Conservation (phyloP, 2,797 vertebrate genomes). For the Arctocebus calabarensis region DNA sequence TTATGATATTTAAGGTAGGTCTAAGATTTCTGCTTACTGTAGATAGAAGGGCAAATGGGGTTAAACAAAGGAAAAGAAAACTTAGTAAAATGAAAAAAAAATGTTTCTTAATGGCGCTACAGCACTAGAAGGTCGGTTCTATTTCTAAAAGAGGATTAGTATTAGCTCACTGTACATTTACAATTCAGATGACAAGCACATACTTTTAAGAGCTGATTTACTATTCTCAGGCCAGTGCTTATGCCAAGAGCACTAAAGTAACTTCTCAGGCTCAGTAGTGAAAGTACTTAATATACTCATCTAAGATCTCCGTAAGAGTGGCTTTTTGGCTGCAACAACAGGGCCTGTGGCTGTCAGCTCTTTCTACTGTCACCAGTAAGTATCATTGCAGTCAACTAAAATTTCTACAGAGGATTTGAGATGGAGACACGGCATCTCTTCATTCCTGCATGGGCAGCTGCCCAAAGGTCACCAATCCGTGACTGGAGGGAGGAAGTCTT, state of each 20-base stretch:
- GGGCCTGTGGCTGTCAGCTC: conserved; percentile 72
- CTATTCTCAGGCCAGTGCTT: conserved; percentile 65
- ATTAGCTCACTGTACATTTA: conserved; percentile 75
- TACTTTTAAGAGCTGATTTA: conserved; percentile 79
- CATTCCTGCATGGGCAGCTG: conserved; percentile 80
- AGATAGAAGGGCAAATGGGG: not conserved
- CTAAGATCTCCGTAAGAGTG: conserved; percentile 49
- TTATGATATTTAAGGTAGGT: conserved; percentile 54
- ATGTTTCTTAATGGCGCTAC: conserved; percentile 22
- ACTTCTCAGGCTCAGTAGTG: conserved; percentile 67
- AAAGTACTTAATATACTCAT: conserved; percentile 73
- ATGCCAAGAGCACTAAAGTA: conserved; percentile 74
- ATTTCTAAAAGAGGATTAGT: conserved; percentile 79
- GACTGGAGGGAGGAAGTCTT: conserved; percentile 74
- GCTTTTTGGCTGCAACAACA: conserved; percentile 63
- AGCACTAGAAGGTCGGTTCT: conserved; percentile 60
- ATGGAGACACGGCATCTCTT: conserved; percentile 70
- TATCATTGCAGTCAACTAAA: conserved; percentile 76
- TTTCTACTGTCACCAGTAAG: conserved; percentile 75
- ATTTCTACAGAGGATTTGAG: conserved; percentile 72
- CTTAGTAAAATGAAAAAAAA: not conserved
- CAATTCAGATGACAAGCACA: conserved; percentile 70
- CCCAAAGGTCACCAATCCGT: conserved; percentile 78
- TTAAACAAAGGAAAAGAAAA: conserved; percentile 47
- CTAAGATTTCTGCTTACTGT: not conserved